Conservation (phyloP, 2,113 vertebrate species). For the Ptilorrhoa leucosticta region DNA sequence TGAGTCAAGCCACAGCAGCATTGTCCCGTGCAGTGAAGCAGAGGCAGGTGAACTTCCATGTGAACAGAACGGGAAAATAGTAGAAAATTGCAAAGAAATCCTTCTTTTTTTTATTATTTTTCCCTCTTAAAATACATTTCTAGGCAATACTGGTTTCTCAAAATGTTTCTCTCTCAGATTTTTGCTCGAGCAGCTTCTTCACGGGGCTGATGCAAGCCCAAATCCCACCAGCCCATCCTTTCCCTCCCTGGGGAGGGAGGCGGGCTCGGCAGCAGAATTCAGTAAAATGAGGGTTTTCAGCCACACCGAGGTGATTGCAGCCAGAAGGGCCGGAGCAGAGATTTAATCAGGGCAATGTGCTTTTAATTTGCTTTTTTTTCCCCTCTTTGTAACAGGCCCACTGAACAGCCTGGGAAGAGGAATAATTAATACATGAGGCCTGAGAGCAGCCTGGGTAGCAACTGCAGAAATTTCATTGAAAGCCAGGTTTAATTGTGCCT, state of each 20-base stretch:
- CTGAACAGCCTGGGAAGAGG: slow-evolving; percentile 16
- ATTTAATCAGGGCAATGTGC: slow-evolving; percentile 66
- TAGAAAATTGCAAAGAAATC: not conserved
- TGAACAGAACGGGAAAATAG: fast-evolving
- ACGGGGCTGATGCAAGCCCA: not conserved
- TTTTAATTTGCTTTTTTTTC: slow-evolving; percentile 61
- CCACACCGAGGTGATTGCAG: slow-evolving; percentile 48
- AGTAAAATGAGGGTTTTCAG: slow-evolving; percentile 40
- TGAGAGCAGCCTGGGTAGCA: slow-evolving; percentile 10
- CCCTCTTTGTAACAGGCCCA: not conserved
- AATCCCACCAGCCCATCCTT: not conserved
- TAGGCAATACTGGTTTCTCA: not conserved
- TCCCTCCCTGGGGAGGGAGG: not conserved
- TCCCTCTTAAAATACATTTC: not conserved
- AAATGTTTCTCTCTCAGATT: not conserved
- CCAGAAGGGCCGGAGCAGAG: slow-evolving; percentile 2
- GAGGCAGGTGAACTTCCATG: not conserved
- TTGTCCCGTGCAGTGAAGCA: not conserved
- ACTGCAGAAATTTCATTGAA: not conserved
- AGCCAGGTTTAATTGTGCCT: slow-evolving; percentile 42
- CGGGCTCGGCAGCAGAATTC: slow-evolving; percentile 33
- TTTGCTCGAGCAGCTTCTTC: not conserved
- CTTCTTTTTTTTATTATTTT: not conserved
- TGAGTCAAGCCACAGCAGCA: not conserved
- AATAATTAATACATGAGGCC: slow-evolving; percentile 65